phyloP scores from a whole-genome alignment of 2,888 invertebrate species.

The Drosophila infuscata region DNA sequence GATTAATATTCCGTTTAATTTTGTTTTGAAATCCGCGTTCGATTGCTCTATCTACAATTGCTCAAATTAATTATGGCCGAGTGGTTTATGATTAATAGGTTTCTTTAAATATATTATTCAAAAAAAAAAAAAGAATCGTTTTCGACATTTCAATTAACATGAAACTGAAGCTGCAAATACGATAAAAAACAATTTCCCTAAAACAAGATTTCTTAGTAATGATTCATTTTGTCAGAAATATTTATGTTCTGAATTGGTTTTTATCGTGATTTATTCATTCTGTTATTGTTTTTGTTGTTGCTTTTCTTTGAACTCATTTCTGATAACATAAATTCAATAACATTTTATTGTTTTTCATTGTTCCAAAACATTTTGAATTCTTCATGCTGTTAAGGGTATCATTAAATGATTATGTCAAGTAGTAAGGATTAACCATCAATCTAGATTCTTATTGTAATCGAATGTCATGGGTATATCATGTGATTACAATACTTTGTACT shows the following conservation, averaged over 20 bases:
- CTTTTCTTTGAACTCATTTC: slow-evolving; percentile 1
- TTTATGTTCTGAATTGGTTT: slow-evolving; percentile 1
- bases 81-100: slow-evolving; percentile 14
- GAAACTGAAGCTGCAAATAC: slow-evolving; percentile 5
- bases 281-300: slow-evolving; percentile 6
- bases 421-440: neutral
- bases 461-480: slow-evolving; percentile 28
- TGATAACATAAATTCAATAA: neutral
- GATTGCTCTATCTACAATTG: slow-evolving; percentile 31
- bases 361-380: too few species aligned
- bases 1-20: slow-evolving; percentile 62
- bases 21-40: slow-evolving; percentile 30
- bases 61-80: slow-evolving; percentile 22
- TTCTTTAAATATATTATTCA: neutral
- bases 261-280: slow-evolving; percentile 6
- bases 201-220: neutral
- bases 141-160: slow-evolving; percentile 1
- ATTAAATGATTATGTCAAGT: neutral
- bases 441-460: slow-evolving; percentile 24
- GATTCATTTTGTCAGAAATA: slow-evolving; percentile 29
- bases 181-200: neutral
- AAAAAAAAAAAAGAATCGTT: neutral
- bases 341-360: too few species aligned
- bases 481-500: slow-evolving; percentile 41
- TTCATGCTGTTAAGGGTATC: neutral